Conservation (phyloP, 2,797 vertebrate species). For the Poecilia velifera region DNA sequence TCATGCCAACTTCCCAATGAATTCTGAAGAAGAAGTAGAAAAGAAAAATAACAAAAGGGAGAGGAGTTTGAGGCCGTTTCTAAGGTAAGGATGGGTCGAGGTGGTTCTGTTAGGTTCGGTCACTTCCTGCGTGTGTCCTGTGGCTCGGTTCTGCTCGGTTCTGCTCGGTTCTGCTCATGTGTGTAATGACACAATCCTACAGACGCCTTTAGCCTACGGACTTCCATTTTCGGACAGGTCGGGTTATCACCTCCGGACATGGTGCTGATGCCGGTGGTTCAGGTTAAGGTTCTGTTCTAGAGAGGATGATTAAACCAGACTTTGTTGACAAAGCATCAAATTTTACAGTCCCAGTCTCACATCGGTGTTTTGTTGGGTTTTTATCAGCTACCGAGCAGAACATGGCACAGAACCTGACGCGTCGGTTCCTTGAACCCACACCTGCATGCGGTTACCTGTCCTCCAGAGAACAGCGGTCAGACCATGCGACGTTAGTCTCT, state of each 20-base stretch:
- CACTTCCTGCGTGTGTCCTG: background rate
- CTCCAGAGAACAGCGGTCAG: background rate
- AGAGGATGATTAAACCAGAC: background rate
- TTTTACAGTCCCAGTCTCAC: background rate
- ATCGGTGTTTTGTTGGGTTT: background rate
- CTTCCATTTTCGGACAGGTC: slow-evolving; percentile 19
- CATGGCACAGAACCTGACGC: background rate
- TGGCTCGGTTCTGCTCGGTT: background rate
- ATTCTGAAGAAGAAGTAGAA: background rate
- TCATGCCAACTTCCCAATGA: background rate
- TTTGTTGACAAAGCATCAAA: background rate
- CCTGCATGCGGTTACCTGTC: background rate
- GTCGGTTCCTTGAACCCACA: background rate
- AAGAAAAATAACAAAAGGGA: background rate
- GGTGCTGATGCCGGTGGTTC: background rate
- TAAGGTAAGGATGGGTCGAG: background rate
- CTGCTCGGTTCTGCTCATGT: too few species aligned
- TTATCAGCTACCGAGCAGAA: too few species aligned
- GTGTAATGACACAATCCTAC: background rate
- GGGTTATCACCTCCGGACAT: background rate
- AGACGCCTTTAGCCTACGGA: background rate
- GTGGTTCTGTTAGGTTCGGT: background rate
- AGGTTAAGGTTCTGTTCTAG: background rate
- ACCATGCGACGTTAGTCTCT: background rate
- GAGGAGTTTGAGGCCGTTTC: background rate